Conservation (phyloP, 2,113 vertebrate genomes). For the Pycnonotus jocosus region DNA sequence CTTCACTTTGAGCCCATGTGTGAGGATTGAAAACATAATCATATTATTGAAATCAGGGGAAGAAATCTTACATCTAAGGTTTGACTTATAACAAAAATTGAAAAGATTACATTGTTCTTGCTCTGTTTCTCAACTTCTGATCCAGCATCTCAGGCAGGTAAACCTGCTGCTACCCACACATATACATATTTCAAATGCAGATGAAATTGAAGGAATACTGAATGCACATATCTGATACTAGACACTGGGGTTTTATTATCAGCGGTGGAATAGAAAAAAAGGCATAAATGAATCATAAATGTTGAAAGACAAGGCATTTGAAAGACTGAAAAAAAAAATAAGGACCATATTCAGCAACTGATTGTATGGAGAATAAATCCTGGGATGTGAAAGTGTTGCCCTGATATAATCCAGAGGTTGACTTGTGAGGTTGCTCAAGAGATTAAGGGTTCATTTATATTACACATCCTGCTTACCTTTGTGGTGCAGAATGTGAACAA, state of each 20-base stretch:
- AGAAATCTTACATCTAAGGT: background rate
- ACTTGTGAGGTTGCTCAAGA: background rate
- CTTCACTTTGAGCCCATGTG: background rate
- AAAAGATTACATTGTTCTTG: background rate
- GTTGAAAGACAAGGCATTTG: background rate
- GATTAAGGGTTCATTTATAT: background rate
- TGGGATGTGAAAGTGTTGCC: background rate
- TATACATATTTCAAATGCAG: background rate
- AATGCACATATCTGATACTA: background rate
- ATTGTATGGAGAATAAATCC: background rate
- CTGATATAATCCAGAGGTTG: background rate
- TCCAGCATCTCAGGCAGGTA: background rate
- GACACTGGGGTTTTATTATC: background rate
- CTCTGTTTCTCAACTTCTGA: background rate
- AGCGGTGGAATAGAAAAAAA: background rate
- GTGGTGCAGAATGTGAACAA: background rate
- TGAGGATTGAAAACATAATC: background rate
- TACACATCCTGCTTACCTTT: background rate
- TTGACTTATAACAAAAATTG: background rate
- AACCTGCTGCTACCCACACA: background rate
- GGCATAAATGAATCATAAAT: background rate
- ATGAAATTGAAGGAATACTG: background rate
- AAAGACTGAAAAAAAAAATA: background rate
- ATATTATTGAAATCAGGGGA: background rate
- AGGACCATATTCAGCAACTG: background rate